These are phyloP conservation scores for Caenorhabditis zanzibari DNA, from an alignment of 2,888 invertebrate species.

Conservation along the genomic window DNA sequence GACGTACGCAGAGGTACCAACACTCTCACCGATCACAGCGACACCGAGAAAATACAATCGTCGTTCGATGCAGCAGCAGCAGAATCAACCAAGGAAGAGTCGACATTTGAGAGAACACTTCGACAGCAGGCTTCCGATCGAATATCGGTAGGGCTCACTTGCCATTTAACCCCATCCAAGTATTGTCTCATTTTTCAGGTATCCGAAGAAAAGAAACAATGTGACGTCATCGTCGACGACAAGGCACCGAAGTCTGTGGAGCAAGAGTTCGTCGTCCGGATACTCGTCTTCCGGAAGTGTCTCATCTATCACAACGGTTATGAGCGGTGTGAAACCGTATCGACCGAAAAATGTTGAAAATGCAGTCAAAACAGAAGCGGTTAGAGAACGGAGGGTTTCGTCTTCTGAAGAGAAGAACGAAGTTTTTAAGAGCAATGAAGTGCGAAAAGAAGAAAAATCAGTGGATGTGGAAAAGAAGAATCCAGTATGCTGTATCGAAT, in stretches of 20 bases:
- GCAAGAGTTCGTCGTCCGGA: conserved; percentile 58
- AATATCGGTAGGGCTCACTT: conserved; percentile 50
- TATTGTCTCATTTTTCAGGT: conserved; percentile 43
- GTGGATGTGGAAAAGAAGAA: conserved; percentile 11
- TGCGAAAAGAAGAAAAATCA: conserved; percentile 10
- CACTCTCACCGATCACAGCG: conserved; percentile 4
- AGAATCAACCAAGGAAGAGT: conserved; percentile 6
- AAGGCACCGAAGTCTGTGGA: conserved; percentile 47
- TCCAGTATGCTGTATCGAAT: conserved; percentile 58
- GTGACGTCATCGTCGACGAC: conserved; percentile 35
- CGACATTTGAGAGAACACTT: conserved; percentile 35
- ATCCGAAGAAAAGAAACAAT: conserved; percentile 49
- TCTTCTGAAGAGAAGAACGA: not conserved
- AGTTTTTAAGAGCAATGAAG: conserved; percentile 1
- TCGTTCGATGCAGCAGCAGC: not conserved
- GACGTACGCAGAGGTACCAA: conserved; percentile 47
- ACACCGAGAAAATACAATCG: conserved; percentile 13
- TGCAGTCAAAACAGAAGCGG: not conserved
- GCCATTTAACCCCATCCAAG: not conserved
- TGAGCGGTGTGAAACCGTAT: conserved; percentile 43
- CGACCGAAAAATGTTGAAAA: conserved; percentile 25
- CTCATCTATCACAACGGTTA: conserved; percentile 50
- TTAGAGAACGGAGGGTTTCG: not conserved
- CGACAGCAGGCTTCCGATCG: conserved; percentile 56
- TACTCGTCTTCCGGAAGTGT: conserved; percentile 52